Base-by-base conservation (phyloP, 2,888 invertebrate genomes). In the Latrodectus hesperus region DNA sequence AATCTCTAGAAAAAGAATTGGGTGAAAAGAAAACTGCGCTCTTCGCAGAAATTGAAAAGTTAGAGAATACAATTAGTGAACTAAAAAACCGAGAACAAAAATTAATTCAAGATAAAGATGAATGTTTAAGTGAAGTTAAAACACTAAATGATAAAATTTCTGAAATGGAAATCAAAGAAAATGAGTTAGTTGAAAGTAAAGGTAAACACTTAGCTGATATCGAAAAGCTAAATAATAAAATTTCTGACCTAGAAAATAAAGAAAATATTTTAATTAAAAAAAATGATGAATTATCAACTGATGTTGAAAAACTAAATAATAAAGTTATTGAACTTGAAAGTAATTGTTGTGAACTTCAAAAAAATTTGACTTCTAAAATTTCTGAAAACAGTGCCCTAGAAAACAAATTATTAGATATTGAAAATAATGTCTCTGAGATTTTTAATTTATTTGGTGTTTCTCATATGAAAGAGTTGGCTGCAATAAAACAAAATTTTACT, bases 1-100 rank as follows among this genome's bases (percentile, higher is more conserved):
- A 38, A 6, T 38, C 38, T 38, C 92, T 93, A 89, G 90, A 92
- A 72, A 92, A 92, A 1, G 90, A 92, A 38, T 93, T 93, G 22
- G 90, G 90, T 5, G 92, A 93, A 10, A 92, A 93, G 87, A 93
- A 38, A 38, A 38, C 6, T 38, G 38, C 4, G 4, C 6, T 38
- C 6, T 38, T 94, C 84, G 91, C 92, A 17, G 91, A 93, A 76
- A 89, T 93, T 83, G 91, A 88, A 12, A 9, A 3, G n/a, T 52
- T 73, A 17, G 16, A 68, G 67, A 68, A 17, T 17, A 68, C 22
- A 68, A 6, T 68, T 22, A 12, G 17, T 22, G 67, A 68, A 38
- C 4, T 38, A 6, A 38, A 6, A 38, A 67, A 17, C 9, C 60
- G 51, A 17, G 49, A 76, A 16, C 16, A 65, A 64, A 38, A 76